These are phyloP conservation scores for Coelinius sp. DNA, from an alignment of 2,888 invertebrate genomes.

Conservation along the genomic window DNA sequence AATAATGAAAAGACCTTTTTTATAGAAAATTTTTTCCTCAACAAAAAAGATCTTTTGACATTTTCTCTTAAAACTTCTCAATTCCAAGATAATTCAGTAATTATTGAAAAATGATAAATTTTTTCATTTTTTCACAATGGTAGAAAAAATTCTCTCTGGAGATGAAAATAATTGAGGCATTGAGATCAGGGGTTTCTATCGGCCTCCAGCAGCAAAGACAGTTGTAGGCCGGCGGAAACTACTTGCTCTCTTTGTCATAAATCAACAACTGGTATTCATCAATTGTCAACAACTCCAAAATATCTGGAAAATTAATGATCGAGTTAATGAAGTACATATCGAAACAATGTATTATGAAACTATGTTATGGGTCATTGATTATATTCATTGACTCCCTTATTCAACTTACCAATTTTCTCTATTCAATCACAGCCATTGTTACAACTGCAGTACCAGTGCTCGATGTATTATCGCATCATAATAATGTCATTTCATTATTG, in stretches of 20 bases:
- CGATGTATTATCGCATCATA: constrained; percentile 5
- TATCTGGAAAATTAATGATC: neutral
- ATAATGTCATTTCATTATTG: constrained; percentile 10
- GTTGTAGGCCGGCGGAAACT: constrained; percentile 97
- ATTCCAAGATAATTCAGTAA: neutral
- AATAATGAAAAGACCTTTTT: too few relatives aligned
- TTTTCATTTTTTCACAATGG: too few relatives aligned
- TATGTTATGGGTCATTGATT: constrained; percentile 17
- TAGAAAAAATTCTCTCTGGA: neutral
- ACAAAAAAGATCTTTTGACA: too few relatives aligned
- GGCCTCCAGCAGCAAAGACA: constrained; percentile 86
- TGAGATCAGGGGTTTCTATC: constrained; percentile 88
- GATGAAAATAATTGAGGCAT: constrained; percentile 44
- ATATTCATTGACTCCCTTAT: neutral
- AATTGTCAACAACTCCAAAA: neutral
- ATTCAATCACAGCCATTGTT: constrained; percentile 11
- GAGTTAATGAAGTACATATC: neutral
- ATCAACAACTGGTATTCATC: constrained; percentile 49
- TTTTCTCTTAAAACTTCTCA: too few relatives aligned
- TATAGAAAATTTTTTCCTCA: too few relatives aligned
- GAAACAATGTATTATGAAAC: neutral
- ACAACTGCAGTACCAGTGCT: neutral
- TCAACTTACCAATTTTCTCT: neutral
- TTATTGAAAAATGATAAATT: neutral
- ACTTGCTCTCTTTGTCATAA: constrained; percentile 78